These are phyloP conservation scores for Bathynomus jamesi DNA, from an alignment of 1,140 invertebrate genomes.

Conservation along the genomic window DNA sequence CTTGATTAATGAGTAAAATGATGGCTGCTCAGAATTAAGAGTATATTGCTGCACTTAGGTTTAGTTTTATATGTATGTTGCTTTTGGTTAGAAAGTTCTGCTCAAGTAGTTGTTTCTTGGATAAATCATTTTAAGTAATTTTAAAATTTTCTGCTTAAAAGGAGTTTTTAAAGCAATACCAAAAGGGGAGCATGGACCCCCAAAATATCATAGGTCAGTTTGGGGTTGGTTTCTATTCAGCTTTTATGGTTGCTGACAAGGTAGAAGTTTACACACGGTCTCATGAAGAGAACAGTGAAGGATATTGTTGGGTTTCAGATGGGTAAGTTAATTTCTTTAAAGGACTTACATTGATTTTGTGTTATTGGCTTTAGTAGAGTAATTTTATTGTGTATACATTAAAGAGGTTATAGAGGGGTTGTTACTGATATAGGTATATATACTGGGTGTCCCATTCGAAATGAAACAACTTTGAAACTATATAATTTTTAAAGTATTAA, in stretches of 20 bases:
- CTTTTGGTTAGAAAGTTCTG: too few species aligned
- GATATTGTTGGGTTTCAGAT: slow-evolving; percentile 79
- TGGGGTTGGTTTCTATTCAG: slow-evolving; percentile 96
- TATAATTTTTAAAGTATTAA: too few species aligned
- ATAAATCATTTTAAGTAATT: neutral
- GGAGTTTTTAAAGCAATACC: slow-evolving; percentile 61
- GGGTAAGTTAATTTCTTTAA: slow-evolving; percentile 54
- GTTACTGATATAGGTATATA: neutral
- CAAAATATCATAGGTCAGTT: slow-evolving; percentile 91
- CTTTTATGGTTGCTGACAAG: slow-evolving; percentile 92
- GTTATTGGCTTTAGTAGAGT: neutral
- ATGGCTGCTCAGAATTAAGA: too few species aligned
- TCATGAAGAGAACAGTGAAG: slow-evolving; percentile 52
- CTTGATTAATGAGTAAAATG: too few species aligned
- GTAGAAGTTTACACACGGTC: slow-evolving; percentile 81
- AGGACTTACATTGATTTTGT: neutral
- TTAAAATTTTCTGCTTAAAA: neutral
- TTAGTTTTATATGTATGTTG: too few species aligned
- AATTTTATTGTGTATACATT: neutral
- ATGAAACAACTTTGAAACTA: neutral
- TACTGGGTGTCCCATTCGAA: neutral
- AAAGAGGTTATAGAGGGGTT: neutral
- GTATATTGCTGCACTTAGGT: too few species aligned
- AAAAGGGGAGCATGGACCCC: slow-evolving; percentile 55
- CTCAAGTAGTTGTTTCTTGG: too few species aligned